phyloP scores from a whole-genome alignment of 2,797 vertebrate genomes.

The Arctocebus calabarensis region DNA sequence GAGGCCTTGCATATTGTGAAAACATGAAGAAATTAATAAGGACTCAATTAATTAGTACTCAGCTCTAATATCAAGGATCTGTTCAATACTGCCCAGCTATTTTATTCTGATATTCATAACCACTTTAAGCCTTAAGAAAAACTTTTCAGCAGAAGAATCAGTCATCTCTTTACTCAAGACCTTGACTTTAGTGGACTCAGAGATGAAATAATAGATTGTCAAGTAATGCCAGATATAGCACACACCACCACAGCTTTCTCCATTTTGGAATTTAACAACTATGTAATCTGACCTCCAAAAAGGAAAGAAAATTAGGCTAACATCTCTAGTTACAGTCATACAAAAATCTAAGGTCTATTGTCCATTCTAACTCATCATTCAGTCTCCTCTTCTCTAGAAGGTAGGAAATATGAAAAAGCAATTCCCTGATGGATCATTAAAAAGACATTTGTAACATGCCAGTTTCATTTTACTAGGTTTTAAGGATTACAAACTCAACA shows the following conservation, averaged over 20 bases:
- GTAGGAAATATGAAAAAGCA: background rate
- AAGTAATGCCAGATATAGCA: background rate
- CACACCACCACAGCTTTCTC: fast-evolving
- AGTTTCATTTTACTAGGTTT: background rate
- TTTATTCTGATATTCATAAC: background rate
- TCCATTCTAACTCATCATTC: background rate
- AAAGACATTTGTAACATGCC: background rate
- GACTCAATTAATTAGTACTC: background rate
- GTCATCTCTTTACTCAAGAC: background rate
- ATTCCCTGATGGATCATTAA: background rate
- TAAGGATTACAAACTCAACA: background rate
- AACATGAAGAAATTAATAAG: background rate
- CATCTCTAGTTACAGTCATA: background rate
- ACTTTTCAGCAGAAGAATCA: background rate
- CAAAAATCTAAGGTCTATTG: background rate
- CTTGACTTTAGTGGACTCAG: background rate
- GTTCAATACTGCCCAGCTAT: background rate
- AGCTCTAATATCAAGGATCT: background rate
- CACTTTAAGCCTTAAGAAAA: background rate
- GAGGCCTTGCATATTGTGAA: background rate
- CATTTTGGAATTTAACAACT: background rate
- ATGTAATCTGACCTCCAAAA: background rate
- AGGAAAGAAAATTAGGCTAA: too few relatives aligned
- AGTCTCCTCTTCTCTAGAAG: background rate
- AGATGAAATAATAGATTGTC: background rate